phyloP scores from a whole-genome alignment of 2,888 invertebrate genomes.

The Hoplodrina ambigua region DNA sequence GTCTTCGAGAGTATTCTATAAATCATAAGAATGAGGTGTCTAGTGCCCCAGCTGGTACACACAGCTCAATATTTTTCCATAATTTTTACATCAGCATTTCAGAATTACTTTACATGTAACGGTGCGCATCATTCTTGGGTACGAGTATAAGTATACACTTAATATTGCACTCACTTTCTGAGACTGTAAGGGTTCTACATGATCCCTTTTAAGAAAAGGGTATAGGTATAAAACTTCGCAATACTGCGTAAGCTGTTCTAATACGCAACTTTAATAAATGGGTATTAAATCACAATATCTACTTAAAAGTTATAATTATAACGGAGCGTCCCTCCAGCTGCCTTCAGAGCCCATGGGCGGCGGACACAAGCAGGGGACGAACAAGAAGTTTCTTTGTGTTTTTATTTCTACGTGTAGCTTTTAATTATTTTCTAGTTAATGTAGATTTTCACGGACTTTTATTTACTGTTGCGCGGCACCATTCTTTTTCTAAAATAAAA shows the following conservation, averaged over 20 bases:
- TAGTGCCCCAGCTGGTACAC: conserved; percentile 15
- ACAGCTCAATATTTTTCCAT: conserved; percentile 15
- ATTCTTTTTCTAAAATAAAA: too few relatives aligned
- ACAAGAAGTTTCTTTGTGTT: not conserved
- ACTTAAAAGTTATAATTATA: too few relatives aligned
- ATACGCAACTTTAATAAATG: not conserved
- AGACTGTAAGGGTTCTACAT: not conserved
- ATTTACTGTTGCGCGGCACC: too few relatives aligned
- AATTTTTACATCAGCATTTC: conserved; percentile 26
- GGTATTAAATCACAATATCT: not conserved
- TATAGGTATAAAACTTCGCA: conserved; percentile 25
- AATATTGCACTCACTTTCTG: conserved; percentile 19
- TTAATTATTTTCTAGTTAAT: too few relatives aligned
- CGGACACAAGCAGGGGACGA: too few relatives aligned
- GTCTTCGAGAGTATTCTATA: not conserved
- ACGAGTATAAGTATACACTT: not conserved
- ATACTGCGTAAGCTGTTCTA: conserved; percentile 13
- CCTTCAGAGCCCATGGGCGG: too few relatives aligned
- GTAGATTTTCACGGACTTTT: too few relatives aligned
- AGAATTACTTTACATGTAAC: conserved; percentile 15
- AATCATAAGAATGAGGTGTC: not conserved
- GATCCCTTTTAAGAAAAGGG: conserved; percentile 28
- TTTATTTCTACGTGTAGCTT: too few relatives aligned
- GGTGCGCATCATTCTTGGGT: not conserved
- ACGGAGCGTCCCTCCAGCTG: too few relatives aligned